These are phyloP conservation scores for Drosophila gunungcola DNA, from an alignment of 1,140 invertebrate species.

Conservation along the genomic window DNA sequence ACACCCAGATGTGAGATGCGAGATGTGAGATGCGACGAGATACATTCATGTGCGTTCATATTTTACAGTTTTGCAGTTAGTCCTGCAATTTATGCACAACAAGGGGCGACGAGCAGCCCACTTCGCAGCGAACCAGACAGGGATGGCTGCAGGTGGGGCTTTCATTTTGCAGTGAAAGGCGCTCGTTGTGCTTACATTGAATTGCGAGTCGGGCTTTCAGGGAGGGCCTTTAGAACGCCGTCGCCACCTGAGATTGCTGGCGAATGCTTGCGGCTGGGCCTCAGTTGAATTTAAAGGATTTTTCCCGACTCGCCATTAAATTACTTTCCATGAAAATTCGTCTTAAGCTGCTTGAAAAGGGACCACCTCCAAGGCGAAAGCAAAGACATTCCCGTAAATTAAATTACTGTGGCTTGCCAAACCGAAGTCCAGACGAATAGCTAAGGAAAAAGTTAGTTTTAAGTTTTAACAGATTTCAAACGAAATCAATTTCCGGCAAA, in stretches of 20 bases:
- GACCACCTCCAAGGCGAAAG: neutral
- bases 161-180: slow-evolving; percentile 72
- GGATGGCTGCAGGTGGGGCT: slow-evolving; percentile 7
- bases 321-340: slow-evolving; percentile 29
- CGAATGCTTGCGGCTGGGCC: slow-evolving; percentile 53
- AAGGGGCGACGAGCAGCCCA: slow-evolving; percentile 24
- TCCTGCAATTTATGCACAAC: slow-evolving; percentile 77
- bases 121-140: neutral
- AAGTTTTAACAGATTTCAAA: slow-evolving; percentile 36
- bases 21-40: slow-evolving; percentile 35
- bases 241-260: slow-evolving; percentile 50
- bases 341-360: slow-evolving; percentile 24
- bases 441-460: slow-evolving; percentile 21
- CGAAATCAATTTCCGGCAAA: slow-evolving; percentile 41
- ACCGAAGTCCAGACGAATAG: neutral
- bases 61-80: slow-evolving; percentile 72
- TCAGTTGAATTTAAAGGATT: slow-evolving; percentile 36
- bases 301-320: slow-evolving; percentile 25
- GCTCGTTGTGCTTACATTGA: slow-evolving; percentile 66
- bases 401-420: slow-evolving; percentile 37
- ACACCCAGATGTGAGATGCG: slow-evolving; percentile 30
- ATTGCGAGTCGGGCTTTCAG: slow-evolving; percentile 48
- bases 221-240: slow-evolving; percentile 46
- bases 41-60: slow-evolving; percentile 63
- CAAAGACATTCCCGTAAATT: slow-evolving; percentile 30